Base-by-base conservation (phyloP, 2,797 vertebrate species). In the Pseudochirops cupreus region DNA sequence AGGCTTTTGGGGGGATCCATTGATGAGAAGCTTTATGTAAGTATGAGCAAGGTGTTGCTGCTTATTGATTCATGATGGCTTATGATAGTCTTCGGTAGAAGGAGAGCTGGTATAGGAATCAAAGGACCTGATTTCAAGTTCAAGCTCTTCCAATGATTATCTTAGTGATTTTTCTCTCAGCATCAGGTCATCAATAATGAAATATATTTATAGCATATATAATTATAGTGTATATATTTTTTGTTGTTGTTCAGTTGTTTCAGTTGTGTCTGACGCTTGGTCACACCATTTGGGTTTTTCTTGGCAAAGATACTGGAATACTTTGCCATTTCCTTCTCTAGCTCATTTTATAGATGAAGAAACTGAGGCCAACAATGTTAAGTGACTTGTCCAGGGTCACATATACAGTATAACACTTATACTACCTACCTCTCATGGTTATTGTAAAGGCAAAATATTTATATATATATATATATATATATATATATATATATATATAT, bases 1-100 rank as follows among this genome's bases (percentile, higher is more conserved):
- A 91, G 93, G 58, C 16, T 96, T 0, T 94, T 10, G 39, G 39
- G 74, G 90, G n/a, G 4, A 94, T 55, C 94, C 33, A 11, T 13
- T 82, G 58, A 26, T 59, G 18, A 89, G 82, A 93, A 29, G 4
- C 57, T 97, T 96, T 92, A 67, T 31, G 0, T 91, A 93, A 93
- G 10, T 90, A 92, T 93, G 5, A 55, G 10, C 29, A 91, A 91
- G 26, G 33, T 91, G 28, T 94, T 91, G 29, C 24, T 95, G 57
- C 57, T 92, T 90, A 96, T n/a, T 93, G 54, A 91, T 52, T 94
- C 93, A 55, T 55, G 54, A 91, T 56, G 9, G 50, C 92, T 57
- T 91, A 11, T 91, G 58, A 93, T 9, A 26, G 39, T 82, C n/a
- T 82, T 82, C 16, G 24, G 18, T 46, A 82, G 62, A 74, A 74